Evolutionary conservation across 2,113 vertebrate genomes (phyloP), one percentile per base, ranked within the genome.

Genomic region (Mola mola): DNA sequence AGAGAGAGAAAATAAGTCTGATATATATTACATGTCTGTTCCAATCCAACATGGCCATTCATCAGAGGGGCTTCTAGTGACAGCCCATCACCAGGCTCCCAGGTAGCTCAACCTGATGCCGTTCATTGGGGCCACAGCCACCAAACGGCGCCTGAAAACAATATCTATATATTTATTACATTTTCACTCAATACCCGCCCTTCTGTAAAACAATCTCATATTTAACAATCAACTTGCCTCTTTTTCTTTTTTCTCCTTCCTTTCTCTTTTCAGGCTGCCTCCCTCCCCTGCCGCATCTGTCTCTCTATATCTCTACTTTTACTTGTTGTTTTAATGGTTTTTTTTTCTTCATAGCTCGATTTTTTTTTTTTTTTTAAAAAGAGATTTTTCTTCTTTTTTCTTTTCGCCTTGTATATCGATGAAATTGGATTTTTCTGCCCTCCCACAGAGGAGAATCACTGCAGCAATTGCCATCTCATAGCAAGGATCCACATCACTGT

Each of bases 11-110:
- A 85, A 88, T 87, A 89, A 84, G 79, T 76, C 80, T 90, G 91
- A 90, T 92, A 90, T 93, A 91, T 92, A 92, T 92, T 91, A 86
- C 87, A 87, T 29, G 91, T 92, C 90, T 88, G 86, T 91, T 92
- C 85, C 89, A 90, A 91, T 93, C 82, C 77, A 82, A 85, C 68
- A 81, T 62, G 59, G 89, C 78, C 88, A 85, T 91, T 90, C 82
- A 91, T 93, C 90, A 91, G 75, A 61, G 79, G 40, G 57, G 80
- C 87, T 74, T 73, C 59, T 73, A 83, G 70, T 92, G 92, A 90
- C 92, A 93, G 89, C 71, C 88, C 89, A 87, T 92, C 90, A 92
- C 84, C 79, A 85, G 69, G 79, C 72, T 74, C 85, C 26, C 65
- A 81, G 85, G 82, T 84, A 84, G 66, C 85, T 82, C 79, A 74